Percentiles rank a stretch among this genome's conserved stretches.
phyloP scores from a whole-genome alignment of 2,888 invertebrate species.

The Drosophila buzzatii region DNA sequence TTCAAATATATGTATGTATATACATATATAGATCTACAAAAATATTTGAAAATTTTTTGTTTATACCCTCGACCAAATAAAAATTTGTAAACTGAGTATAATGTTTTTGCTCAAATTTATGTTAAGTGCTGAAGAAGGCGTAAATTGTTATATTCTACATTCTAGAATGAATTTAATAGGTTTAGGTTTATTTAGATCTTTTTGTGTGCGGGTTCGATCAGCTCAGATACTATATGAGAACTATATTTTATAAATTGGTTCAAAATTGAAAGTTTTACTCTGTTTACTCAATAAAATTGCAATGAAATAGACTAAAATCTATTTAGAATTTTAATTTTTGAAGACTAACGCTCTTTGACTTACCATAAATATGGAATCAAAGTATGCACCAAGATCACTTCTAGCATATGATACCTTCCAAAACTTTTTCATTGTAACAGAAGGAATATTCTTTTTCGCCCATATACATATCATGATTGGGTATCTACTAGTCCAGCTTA shows the following conservation, averaged over 20 bases:
- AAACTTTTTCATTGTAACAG: neutral
- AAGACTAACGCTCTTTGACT: too few relatives aligned
- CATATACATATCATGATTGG: neutral
- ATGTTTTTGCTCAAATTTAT: neutral
- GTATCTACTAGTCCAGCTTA: neutral
- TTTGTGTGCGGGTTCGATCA: neutral
- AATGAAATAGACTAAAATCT: too few relatives aligned
- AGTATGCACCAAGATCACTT: too few relatives aligned
- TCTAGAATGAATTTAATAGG: neutral
- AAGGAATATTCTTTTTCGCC: too few relatives aligned
- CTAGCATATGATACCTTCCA: neutral
- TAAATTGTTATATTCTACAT: neutral
- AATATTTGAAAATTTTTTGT: slow-evolving; percentile 21
- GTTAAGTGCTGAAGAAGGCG: neutral
- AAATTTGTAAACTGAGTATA: neutral
- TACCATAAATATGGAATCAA: neutral
- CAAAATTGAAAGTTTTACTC: too few relatives aligned
- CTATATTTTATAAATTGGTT: too few relatives aligned
- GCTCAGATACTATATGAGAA: neutral
- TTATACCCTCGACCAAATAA: slow-evolving; percentile 1
- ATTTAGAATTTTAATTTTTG: too few relatives aligned
- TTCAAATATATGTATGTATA: slow-evolving; percentile 4
- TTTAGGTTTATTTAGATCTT: too few relatives aligned
- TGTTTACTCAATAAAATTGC: too few relatives aligned
- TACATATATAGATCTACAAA: neutral